Conservation (phyloP, 92 coral and sea anemone genomes). For the Zoanthus sansibaricus region DNA sequence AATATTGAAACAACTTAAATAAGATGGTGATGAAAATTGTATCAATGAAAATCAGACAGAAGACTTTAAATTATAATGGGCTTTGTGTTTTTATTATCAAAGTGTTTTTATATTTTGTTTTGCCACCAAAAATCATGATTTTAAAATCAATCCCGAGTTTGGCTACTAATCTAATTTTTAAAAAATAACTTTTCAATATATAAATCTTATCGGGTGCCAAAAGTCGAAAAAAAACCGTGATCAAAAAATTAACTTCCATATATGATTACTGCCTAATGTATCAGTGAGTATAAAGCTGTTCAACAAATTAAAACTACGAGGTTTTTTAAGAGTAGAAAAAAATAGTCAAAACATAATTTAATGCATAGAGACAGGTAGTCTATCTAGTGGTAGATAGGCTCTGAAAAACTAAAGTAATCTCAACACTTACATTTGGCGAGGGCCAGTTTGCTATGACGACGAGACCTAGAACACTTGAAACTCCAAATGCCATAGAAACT, state of each 20-base stretch:
- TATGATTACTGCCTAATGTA: background rate
- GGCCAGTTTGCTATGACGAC: conserved; percentile 65
- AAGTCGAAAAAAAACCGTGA: background rate
- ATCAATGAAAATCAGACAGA: background rate
- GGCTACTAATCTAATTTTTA: background rate
- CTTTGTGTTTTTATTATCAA: background rate
- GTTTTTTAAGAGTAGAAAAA: background rate
- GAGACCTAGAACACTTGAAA: conserved; percentile 44
- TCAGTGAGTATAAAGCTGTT: background rate
- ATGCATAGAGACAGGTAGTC: background rate
- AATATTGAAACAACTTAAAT: background rate
- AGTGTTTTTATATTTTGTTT: conserved; percentile 7
- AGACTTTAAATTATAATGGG: background rate
- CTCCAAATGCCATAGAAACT: conserved; percentile 46
- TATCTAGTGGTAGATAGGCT: background rate
- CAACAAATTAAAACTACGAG: background rate
- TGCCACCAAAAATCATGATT: background rate
- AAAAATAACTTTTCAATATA: background rate
- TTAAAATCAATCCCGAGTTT: background rate
- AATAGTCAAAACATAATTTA: background rate
- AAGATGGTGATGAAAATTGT: background rate
- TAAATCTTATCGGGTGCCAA: background rate
- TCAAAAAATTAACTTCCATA: background rate
- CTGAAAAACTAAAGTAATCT: background rate
- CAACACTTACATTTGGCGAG: conserved; percentile 51